Percentiles rank a stretch among this genome's conserved stretches.
phyloP scores from a whole-genome alignment of 2,888 invertebrate species.

The Caenorhabditis panamensis region DNA sequence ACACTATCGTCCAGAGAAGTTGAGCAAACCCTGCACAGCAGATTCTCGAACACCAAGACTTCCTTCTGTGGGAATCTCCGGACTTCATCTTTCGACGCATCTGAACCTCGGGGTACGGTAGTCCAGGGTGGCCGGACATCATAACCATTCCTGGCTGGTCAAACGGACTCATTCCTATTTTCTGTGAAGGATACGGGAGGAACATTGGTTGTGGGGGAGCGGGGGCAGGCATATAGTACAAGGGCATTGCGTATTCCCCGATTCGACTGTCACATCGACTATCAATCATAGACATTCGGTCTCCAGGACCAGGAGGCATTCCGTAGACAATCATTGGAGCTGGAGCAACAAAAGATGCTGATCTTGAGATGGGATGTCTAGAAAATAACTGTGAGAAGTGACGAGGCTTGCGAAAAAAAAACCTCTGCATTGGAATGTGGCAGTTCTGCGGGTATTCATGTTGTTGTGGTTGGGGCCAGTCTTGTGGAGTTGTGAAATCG shows the following conservation, averaged over 20 bases:
- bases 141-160: slow-evolving; percentile 50
- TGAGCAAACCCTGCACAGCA: slow-evolving; percentile 75
- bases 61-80: slow-evolving; percentile 16
- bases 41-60: slow-evolving; percentile 55
- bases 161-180: slow-evolving; percentile 45
- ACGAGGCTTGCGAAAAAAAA: not conserved
- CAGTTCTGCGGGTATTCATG: slow-evolving; percentile 48
- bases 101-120: slow-evolving; percentile 38
- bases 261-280: slow-evolving; percentile 54
- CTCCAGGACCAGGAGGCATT: slow-evolving; percentile 50
- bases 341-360: slow-evolving; percentile 62
- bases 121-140: slow-evolving; percentile 30
- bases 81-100: slow-evolving; percentile 46
- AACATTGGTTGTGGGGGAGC: slow-evolving; percentile 57
- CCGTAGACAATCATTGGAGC: slow-evolving; percentile 57
- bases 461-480: slow-evolving; percentile 43
- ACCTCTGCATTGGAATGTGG: slow-evolving; percentile 41
- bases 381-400: not conserved
- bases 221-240: slow-evolving; percentile 52
- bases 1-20: slow-evolving; percentile 72
- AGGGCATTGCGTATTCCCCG: slow-evolving; percentile 47
- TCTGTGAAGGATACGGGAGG: slow-evolving; percentile 33
- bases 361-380: slow-evolving; percentile 58
- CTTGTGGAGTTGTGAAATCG: slow-evolving; percentile 41
- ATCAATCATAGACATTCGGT: slow-evolving; percentile 49